Conservation (phyloP, 2,888 invertebrate species). For the Julus scanicus region DNA sequence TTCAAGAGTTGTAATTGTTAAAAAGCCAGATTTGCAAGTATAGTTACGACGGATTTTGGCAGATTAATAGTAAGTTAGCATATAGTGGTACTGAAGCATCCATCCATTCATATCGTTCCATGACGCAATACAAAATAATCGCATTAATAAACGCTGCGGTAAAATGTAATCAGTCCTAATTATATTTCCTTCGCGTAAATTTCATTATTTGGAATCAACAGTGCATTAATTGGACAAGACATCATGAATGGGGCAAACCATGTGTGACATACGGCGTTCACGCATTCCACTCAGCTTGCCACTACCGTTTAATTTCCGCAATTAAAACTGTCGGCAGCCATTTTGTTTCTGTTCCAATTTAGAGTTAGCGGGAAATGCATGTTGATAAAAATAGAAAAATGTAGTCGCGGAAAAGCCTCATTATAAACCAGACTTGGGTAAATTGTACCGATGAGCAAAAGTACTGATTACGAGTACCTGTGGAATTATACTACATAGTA, state of each 20-base stretch:
- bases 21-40: too few species aligned
- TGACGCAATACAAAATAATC: background rate
- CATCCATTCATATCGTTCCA: background rate
- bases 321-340: background rate
- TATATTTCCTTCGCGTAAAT: background rate
- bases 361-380: background rate
- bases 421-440: too few species aligned
- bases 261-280: too few species aligned
- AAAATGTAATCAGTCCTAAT: background rate
- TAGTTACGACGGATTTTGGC: too few species aligned
- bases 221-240: conserved; percentile 10
- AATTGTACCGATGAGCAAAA: too few species aligned
- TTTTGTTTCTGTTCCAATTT: background rate
- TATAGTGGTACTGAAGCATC: too few species aligned
- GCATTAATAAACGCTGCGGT: background rate
- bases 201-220: background rate
- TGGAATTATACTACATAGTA: too few species aligned
- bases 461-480: too few species aligned
- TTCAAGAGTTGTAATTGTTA: too few species aligned
- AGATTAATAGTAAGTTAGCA: too few species aligned
- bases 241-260: background rate
- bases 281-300: background rate
- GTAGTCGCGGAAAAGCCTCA: background rate
- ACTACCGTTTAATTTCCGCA: background rate
- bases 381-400: background rate